Evolutionary conservation across 2,888 invertebrate species (phyloP), one percentile per base, ranked within the genome.

Genomic region (Drosophila demipolita): DNA sequence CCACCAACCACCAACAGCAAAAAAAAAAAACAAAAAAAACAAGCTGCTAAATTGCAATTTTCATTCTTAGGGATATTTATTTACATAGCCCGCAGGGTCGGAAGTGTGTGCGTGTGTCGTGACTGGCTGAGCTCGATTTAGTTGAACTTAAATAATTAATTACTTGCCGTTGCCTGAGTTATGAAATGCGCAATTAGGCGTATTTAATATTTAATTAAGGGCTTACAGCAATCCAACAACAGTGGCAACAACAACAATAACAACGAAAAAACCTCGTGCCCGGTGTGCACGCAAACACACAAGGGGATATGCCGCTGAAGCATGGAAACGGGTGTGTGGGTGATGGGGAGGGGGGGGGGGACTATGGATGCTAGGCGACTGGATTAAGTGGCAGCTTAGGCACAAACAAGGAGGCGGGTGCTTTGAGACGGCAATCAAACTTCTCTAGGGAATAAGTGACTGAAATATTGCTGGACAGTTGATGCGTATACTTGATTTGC

Each of bases 121-220:
- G 79, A 68, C 73, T 67, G 78, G 71, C 57, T 70, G 67, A 74
- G 85, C 85, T 90, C 89, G 89, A 87, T 89, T 89, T 87, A 84
- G 89, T 89, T 90, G 71, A 80, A 80, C 83, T 83, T 90, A 75
- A 86, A 87, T 89, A 89, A 89, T 90, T 89, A 89, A 90, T 90
- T 80, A 86, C 76, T 73, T 86, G 79, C 79, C 76, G 81, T 76
- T 89, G 85, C 87, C 83, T 83, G 81, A 84, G 90, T 86, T 90
- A 89, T 89, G 87, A 90, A 89, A 89, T 90, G 87, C 86, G 87
- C 89, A 87, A 90, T 89, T 89, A 89, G 86, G 75, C 81, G 84
- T 78, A 78, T 90, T 84, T 87, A 89, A 89, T 89, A 90, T 90
- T 89, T 90, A 89, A 89, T 90, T 89, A 87, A 87, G 89, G 82